These are phyloP conservation scores for Spea multiplicata DNA, from an alignment of 2,113 vertebrate genomes.

Conservation along the genomic window DNA sequence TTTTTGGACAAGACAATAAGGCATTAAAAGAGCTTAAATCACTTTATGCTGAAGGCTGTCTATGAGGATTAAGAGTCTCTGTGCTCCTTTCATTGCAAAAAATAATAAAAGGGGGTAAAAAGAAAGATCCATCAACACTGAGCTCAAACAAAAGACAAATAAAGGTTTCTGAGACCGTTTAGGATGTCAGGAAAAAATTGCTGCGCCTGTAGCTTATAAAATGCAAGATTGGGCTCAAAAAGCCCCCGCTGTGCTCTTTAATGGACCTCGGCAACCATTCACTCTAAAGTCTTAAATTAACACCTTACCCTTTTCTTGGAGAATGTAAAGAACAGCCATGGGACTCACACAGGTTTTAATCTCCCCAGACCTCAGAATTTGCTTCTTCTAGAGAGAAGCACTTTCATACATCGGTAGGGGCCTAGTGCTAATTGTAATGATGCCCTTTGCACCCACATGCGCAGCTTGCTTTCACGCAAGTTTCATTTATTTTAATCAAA, in stretches of 20 bases:
- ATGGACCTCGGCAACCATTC: slow-evolving; percentile 32
- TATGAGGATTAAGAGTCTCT: slow-evolving; percentile 37
- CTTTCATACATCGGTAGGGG: neutral
- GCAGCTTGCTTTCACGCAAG: too few species aligned
- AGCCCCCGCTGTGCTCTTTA: slow-evolving; percentile 35
- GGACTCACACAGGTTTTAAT: slow-evolving; percentile 18
- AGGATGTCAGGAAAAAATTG: slow-evolving; percentile 41
- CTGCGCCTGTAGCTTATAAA: slow-evolving; percentile 18
- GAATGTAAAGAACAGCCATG: slow-evolving; percentile 22
- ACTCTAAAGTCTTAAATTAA: slow-evolving; percentile 42
- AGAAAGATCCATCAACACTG: slow-evolving; percentile 28
- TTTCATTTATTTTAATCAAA: too few species aligned
- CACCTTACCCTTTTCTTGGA: slow-evolving; percentile 7
- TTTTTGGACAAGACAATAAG: slow-evolving; percentile 39
- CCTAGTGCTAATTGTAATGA: neutral
- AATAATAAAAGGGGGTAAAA: neutral
- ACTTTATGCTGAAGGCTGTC: slow-evolving; percentile 40
- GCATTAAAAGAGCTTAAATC: slow-evolving; percentile 41
- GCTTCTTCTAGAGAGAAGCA: slow-evolving; percentile 8
- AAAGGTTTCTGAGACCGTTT: slow-evolving; percentile 27
- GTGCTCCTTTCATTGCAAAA: slow-evolving; percentile 24
- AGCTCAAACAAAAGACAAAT: slow-evolving; percentile 36
- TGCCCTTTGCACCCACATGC: too few species aligned
- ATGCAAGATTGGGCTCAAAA: slow-evolving; percentile 27
- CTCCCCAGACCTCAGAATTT: slow-evolving; percentile 10